A percentile compares a stretch with the other conserved stretches of the same genome.
phyloP scores from a whole-genome alignment of 2,113 vertebrate genomes.

The Lonchura striata region DNA sequence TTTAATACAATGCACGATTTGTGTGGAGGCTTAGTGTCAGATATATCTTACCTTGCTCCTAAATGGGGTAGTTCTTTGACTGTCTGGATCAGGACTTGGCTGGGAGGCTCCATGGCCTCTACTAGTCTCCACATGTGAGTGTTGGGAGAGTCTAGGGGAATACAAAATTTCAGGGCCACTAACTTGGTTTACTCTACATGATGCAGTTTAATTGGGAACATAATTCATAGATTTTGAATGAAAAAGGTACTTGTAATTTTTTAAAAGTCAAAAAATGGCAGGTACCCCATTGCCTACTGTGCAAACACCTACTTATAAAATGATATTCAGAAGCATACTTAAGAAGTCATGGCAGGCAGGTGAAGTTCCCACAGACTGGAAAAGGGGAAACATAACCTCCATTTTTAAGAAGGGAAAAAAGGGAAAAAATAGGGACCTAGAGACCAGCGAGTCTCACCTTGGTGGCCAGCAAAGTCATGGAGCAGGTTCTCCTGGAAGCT shows the following conservation, averaged over 20 bases:
- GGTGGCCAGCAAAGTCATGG: neutral
- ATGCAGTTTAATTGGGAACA: neutral
- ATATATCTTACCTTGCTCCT: rapidly evolving
- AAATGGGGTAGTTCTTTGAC: neutral
- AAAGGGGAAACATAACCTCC: neutral
- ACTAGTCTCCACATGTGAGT: rapidly evolving
- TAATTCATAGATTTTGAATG: neutral
- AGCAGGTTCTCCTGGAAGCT: neutral
- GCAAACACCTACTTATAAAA: neutral
- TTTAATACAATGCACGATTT: neutral
- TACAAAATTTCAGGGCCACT: rapidly evolving
- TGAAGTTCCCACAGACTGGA: neutral
- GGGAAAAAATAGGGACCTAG: rapidly evolving
- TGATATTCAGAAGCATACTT: neutral
- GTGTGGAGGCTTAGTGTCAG: neutral
- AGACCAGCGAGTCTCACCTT: neutral
- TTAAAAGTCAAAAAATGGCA: neutral
- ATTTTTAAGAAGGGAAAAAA: neutral
- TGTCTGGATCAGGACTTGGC: neutral
- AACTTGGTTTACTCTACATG: neutral
- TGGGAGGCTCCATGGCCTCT: neutral
- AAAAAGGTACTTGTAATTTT: neutral
- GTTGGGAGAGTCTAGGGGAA: rapidly evolving
- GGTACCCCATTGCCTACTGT: neutral
- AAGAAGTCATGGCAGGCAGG: neutral